Percentiles rank a stretch among this genome's conserved stretches.
These are phyloP conservation scores for Frankliniella fusca DNA, from an alignment of 2,888 invertebrate genomes.

Conservation along the genomic window DNA sequence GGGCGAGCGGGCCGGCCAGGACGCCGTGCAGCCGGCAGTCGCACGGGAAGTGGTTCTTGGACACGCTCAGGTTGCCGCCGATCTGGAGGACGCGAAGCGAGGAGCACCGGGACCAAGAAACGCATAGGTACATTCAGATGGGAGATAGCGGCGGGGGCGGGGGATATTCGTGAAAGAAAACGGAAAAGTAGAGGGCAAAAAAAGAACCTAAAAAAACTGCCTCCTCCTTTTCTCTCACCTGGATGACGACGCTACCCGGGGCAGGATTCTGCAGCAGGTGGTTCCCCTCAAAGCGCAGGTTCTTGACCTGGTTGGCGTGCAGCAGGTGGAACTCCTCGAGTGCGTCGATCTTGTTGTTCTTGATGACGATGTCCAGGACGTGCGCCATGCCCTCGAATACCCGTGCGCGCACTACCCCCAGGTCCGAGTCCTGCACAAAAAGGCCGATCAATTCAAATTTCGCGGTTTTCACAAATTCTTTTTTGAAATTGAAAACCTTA, in stretches of 20 bases:
- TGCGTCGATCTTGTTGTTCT: slow-evolving; percentile 80
- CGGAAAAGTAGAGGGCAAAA: neutral
- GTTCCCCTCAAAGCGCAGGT: slow-evolving; percentile 73
- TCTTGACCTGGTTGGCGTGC: slow-evolving; percentile 65
- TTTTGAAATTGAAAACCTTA: no score
- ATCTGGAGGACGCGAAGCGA: neutral
- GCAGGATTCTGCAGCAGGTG: slow-evolving; percentile 74
- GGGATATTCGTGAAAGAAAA: neutral
- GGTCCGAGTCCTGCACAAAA: slow-evolving; percentile 75
- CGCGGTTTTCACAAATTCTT: no score
- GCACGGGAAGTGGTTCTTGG: slow-evolving; percentile 80
- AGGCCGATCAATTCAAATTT: neutral
- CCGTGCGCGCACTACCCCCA: slow-evolving; percentile 60
- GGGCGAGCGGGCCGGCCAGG: slow-evolving; percentile 68
- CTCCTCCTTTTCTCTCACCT: slow-evolving; percentile 45
- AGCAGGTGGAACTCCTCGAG: slow-evolving; percentile 70
- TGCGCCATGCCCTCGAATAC: slow-evolving; percentile 72
- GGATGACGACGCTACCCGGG: slow-evolving; percentile 62
- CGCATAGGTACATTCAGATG: no score
- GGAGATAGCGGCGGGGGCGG: no score
- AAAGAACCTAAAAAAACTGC: no score
- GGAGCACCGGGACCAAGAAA: no score
- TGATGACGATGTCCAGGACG: slow-evolving; percentile 68
- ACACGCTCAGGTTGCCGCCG: slow-evolving; percentile 67
- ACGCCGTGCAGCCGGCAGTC: slow-evolving; percentile 78